Conservation (phyloP, 2,113 vertebrate genomes). For the Halichoerus grypus region DNA sequence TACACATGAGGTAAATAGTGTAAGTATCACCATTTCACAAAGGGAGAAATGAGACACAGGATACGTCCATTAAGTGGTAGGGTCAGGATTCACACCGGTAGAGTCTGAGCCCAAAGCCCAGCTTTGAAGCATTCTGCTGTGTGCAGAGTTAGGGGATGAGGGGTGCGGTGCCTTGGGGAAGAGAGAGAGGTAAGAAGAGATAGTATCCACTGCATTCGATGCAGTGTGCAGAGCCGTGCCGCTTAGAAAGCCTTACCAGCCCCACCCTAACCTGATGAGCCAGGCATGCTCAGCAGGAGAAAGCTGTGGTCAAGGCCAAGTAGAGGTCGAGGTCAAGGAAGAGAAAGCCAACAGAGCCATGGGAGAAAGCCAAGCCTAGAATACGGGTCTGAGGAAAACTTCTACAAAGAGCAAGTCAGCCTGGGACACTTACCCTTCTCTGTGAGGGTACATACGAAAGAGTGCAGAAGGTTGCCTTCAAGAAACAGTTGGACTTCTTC, state of each 20-base stretch:
- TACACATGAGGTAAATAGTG: background rate
- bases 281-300: background rate
- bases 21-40: background rate
- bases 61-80: background rate
- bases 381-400: background rate
- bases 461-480: background rate
- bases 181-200: background rate
- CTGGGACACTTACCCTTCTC: background rate
- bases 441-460: background rate
- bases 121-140: background rate
- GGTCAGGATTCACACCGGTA: background rate
- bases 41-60: background rate
- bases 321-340: background rate
- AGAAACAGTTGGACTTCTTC: background rate
- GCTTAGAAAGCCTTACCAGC: background rate
- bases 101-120: background rate
- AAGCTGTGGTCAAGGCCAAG: background rate
- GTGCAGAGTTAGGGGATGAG: background rate
- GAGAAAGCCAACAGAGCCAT: background rate
- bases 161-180: background rate
- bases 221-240: background rate
- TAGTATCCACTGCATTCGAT: background rate
- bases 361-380: background rate
- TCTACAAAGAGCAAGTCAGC: background rate
- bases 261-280: background rate